These are phyloP conservation scores for Ageneiosus marmoratus DNA, from an alignment of 2,113 vertebrate species.

Conservation along the genomic window DNA sequence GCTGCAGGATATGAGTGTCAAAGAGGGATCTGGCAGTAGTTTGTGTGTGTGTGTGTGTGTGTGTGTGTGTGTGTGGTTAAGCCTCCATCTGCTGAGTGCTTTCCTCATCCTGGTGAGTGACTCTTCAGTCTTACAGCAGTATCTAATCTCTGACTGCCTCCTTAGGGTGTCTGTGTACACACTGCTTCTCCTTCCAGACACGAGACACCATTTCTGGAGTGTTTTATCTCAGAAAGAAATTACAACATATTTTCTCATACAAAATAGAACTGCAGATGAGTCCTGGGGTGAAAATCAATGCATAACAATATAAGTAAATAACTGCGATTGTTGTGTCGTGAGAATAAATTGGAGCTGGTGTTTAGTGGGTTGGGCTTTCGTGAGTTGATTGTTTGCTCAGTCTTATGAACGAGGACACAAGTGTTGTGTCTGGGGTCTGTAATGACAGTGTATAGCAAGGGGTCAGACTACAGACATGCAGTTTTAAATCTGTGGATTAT, in stretches of 20 bases:
- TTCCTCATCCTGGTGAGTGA: not conserved
- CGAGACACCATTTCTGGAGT: not conserved
- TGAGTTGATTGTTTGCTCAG: not conserved
- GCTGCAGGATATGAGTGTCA: slow-evolving; percentile 12
- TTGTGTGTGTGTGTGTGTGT: slow-evolving; percentile 1
- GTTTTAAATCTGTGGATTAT: not conserved
- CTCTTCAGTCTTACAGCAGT: slow-evolving; percentile 26
- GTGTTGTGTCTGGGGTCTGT: not conserved
- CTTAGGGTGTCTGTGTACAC: slow-evolving; percentile 23
- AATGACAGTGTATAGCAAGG: not conserved
- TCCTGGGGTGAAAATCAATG: not conserved
- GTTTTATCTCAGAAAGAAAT: slow-evolving; percentile 7
- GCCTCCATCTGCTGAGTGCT: slow-evolving; percentile 30
- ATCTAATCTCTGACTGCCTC: slow-evolving; percentile 25
- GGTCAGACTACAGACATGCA: not conserved
- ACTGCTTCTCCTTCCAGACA: slow-evolving; percentile 6
- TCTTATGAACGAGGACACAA: not conserved
- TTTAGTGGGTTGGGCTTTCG: not conserved
- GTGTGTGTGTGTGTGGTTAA: slow-evolving; percentile 12
- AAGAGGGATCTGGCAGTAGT: slow-evolving; percentile 17
- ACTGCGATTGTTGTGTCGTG: not conserved
- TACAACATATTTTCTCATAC: not conserved
- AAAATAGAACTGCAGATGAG: not conserved
- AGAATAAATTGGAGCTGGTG: not conserved
- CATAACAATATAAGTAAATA: not conserved